These are phyloP conservation scores for Drosophila ercepeae DNA, from an alignment of 1,140 invertebrate species.

Conservation along the genomic window DNA sequence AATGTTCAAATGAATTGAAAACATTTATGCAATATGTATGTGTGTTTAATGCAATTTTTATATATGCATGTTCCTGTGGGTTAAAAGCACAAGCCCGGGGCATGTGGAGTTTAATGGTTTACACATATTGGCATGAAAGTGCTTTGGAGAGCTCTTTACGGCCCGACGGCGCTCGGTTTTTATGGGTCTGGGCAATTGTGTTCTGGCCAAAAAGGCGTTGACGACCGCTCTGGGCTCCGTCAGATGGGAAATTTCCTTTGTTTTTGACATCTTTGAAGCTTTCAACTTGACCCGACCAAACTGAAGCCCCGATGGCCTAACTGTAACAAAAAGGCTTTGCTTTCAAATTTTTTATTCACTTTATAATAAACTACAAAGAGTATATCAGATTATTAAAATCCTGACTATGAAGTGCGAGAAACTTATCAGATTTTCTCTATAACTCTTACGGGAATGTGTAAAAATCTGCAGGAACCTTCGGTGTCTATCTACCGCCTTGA, in stretches of 20 bases:
- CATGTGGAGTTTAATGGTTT: conserved; percentile 36
- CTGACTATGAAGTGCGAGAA: not conserved
- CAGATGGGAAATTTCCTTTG: conserved; percentile 33
- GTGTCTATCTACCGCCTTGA: conserved; percentile 2
- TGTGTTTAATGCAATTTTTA: conserved; percentile 44
- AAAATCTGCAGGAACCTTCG: conserved; percentile 18
- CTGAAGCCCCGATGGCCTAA: not conserved
- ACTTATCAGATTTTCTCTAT: not conserved
- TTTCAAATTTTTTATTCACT: not conserved
- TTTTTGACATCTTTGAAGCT: conserved; percentile 37
- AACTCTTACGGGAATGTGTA: not conserved
- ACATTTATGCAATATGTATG: conserved; percentile 32
- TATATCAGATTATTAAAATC: not conserved
- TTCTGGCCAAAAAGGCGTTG: conserved; percentile 37
- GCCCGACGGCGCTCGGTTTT: conserved; percentile 25
- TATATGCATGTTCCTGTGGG: conserved; percentile 24
- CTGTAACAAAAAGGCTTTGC: not conserved
- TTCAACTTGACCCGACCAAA: not conserved
- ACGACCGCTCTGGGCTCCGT: conserved; percentile 29
- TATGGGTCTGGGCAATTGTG: conserved; percentile 44
- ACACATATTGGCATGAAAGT: conserved; percentile 40
- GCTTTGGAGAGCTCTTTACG: conserved; percentile 48
- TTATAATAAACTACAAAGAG: not conserved
- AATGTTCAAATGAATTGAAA: conserved; percentile 71
- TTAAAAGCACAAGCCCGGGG: conserved; percentile 28